Conservation (phyloP, 2,797 vertebrate species). For the Bryconaethiops microstoma region DNA sequence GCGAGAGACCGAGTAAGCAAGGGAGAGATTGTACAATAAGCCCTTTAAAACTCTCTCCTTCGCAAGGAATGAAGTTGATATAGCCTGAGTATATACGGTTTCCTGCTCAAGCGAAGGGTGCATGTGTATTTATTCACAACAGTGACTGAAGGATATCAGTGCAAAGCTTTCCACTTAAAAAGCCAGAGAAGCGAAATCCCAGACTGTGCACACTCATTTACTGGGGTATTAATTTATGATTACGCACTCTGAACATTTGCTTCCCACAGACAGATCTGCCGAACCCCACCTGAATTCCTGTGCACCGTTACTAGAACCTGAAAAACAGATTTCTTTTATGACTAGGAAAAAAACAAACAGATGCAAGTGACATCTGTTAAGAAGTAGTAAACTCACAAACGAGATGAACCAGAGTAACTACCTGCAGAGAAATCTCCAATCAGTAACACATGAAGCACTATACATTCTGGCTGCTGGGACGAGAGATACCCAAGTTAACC, state of each 20-base stretch:
- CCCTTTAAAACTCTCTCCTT: slow-evolving; percentile 34
- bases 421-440: slow-evolving; percentile 17
- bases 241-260: slow-evolving; percentile 16
- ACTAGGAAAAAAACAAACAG: slow-evolving; percentile 19
- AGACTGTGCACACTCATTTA: slow-evolving; percentile 42
- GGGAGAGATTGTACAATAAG: slow-evolving; percentile 31
- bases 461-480: slow-evolving; percentile 16
- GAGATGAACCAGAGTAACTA: slow-evolving; percentile 33
- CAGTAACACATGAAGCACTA: not conserved
- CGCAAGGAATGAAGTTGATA: slow-evolving; percentile 36
- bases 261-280: not conserved
- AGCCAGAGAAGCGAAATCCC: slow-evolving; percentile 34
- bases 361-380: slow-evolving; percentile 39
- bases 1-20: slow-evolving; percentile 24
- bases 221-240: slow-evolving; percentile 35
- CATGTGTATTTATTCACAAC: slow-evolving; percentile 54
- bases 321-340: slow-evolving; percentile 24
- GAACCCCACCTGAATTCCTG: not conserved
- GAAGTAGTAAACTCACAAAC: slow-evolving; percentile 39
- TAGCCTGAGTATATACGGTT: slow-evolving; percentile 11
- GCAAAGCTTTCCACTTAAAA: slow-evolving; percentile 41
- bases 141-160: slow-evolving; percentile 37
- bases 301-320: slow-evolving; percentile 10
- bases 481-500: not conserved
- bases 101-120: slow-evolving; percentile 30